A percentile compares a stretch with the other conserved stretches of the same genome.
Evolutionary conservation across 2,888 invertebrate genomes (phyloP).

Genomic region (Hyppa rectilinea): DNA sequence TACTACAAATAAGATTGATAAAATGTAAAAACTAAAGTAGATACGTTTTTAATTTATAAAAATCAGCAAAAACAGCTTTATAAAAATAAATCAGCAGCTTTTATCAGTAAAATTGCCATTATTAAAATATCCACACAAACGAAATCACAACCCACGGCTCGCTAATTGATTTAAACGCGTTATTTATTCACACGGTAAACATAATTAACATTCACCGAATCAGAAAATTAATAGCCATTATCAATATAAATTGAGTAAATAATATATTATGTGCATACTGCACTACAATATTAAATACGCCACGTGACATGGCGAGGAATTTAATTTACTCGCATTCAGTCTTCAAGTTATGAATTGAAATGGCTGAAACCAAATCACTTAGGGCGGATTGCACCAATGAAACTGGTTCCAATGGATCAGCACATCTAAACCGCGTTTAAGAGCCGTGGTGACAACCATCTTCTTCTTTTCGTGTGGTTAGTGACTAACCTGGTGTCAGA

Average conservation of each 20-base stretch:
- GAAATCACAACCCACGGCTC: neutral
- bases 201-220: constrained; percentile 47
- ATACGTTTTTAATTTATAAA: neutral
- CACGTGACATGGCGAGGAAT: constrained; percentile 48
- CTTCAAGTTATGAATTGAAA: constrained; percentile 46
- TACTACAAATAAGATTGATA: neutral
- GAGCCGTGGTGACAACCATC: no score
- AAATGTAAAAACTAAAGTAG: no score
- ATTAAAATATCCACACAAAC: constrained; percentile 1
- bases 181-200: constrained; percentile 15
- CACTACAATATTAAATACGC: constrained; percentile 41
- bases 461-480: no score
- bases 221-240: constrained; percentile 5
- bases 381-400: no score
- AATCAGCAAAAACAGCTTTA: neutral
- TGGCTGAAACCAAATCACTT: constrained; percentile 37
- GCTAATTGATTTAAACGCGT: constrained; percentile 1
- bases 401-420: no score
- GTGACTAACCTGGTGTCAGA: no score
- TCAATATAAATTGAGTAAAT: constrained; percentile 15
- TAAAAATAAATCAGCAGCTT: neutral
- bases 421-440: no score
- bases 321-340: constrained; percentile 50
- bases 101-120: neutral
- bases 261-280: constrained; percentile 28